Evolutionary conservation across 2,797 vertebrate species (phyloP), one percentile per base, ranked within the genome.

Genomic region (Tangara arthus): DNA sequence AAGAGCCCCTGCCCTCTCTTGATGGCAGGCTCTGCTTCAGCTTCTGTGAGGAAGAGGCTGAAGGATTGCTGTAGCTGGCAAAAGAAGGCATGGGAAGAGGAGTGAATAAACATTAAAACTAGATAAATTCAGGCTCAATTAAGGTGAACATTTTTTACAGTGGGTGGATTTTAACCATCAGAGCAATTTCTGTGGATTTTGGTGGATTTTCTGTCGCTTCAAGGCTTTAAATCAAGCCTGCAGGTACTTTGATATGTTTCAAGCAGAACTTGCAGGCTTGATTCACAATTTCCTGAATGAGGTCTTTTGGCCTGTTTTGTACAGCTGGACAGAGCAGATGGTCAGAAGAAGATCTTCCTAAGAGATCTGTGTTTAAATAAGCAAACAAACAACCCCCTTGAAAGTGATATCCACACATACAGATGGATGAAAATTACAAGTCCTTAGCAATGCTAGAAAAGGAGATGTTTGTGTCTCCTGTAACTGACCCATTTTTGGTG

Each of bases 281-380:
- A 87, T 82, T 89, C 35, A 20, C 69, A 81, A n/a, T 95, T 93
- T 76, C 47, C 39, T 69, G 50, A 53, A 72, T 90, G 53, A 94
- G 70, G 56, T 87, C 93, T 95, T 86, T 91, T 75, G 61, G 82
- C 81, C 60, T 85, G 44, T 80, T 88, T 82, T 87, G 61, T 95
- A 70, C 93, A 95, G 91, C 91, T 94, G 91, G 87, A 84, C 66
- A 70, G 89, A 94, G 87, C 93, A 96, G 94, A 96, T 95, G 85
- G 89, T 70, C 91, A 93, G 91, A 84, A 90, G 94, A 94, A 57
- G 82, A 87, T 77, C 73, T 80, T 37, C 35, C 28, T 83, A 90
- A 75, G 87, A 91, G 69, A 94, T 81, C 50, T 86, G 63, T 88
- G 66, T 84, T 95, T 81, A 79, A 91, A 86, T 76, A 94, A 93